These are phyloP conservation scores for Urocitellus parryii DNA, from an alignment of 2,113 vertebrate genomes.

Conservation along the genomic window DNA sequence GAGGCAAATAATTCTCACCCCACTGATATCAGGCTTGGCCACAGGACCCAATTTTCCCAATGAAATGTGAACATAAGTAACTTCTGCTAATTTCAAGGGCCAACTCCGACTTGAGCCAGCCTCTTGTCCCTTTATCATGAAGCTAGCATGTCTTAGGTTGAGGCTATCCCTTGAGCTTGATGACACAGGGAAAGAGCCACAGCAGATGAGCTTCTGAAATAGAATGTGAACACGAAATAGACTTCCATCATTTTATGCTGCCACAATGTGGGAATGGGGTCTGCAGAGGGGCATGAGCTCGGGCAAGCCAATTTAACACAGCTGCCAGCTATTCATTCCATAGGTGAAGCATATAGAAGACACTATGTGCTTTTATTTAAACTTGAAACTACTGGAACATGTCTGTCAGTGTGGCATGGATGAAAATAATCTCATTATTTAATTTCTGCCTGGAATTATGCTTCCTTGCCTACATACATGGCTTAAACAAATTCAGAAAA, in stretches of 20 bases:
- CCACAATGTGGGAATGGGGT: not conserved
- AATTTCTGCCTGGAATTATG: not conserved
- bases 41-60: not conserved
- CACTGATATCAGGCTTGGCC: not conserved
- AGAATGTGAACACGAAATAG: not conserved
- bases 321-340: not conserved
- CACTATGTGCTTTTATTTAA: not conserved
- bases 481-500: not conserved
- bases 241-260: not conserved
- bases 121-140: not conserved
- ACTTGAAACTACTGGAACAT: not conserved
- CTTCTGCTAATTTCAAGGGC: not conserved
- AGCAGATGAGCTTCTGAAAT: not conserved
- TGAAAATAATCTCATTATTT: not conserved
- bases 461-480: not conserved
- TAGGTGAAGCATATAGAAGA: not conserved
- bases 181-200: not conserved
- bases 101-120: not conserved
- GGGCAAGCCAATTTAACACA: not conserved
- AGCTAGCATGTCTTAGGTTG: not conserved
- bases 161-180: not conserved
- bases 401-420: not conserved
- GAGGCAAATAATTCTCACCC: not conserved
- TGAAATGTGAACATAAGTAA: not conserved
- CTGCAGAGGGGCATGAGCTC: not conserved